Conservation (phyloP, 2,113 vertebrate species). For the Cyanoliseus patagonus region DNA sequence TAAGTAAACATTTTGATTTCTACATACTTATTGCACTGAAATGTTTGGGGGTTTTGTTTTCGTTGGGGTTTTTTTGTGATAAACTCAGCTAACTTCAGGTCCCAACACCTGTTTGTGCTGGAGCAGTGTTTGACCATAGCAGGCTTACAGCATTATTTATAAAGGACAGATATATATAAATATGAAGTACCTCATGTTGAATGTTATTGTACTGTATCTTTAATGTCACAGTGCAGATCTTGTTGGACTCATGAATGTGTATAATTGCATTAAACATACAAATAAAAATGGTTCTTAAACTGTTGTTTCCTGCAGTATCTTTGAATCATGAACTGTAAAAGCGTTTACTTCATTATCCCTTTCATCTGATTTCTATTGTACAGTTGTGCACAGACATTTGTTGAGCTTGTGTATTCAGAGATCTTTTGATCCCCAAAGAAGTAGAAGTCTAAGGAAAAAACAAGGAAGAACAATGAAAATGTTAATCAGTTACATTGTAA, state of each 20-base stretch:
- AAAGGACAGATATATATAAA: slow-evolving; percentile 80
- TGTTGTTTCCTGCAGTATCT: slow-evolving; percentile 60
- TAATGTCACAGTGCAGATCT: slow-evolving; percentile 88
- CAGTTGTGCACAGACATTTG: slow-evolving; percentile 34
- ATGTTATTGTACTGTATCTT: slow-evolving; percentile 89
- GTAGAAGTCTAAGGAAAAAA: slow-evolving; percentile 55
- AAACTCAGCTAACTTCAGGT: slow-evolving; percentile 69
- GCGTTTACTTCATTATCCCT: not conserved
- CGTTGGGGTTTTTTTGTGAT: slow-evolving; percentile 13
- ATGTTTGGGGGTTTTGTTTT: slow-evolving; percentile 13
- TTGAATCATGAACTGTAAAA: slow-evolving; percentile 47
- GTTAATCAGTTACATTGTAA: slow-evolving; percentile 61
- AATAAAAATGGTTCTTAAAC: slow-evolving; percentile 80
- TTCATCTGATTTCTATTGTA: not conserved
- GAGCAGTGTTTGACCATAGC: slow-evolving; percentile 70
- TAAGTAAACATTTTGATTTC: slow-evolving; percentile 74
- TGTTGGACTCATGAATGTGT: slow-evolving; percentile 94
- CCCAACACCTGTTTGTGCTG: slow-evolving; percentile 50
- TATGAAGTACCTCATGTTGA: slow-evolving; percentile 84
- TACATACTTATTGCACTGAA: slow-evolving; percentile 76
- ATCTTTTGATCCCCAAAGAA: slow-evolving; percentile 63
- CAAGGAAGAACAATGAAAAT: slow-evolving; percentile 57
- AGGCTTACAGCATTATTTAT: slow-evolving; percentile 79
- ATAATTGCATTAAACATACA: slow-evolving; percentile 75
- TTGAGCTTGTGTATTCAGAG: slow-evolving; percentile 51